Conservation (phyloP, 2,113 vertebrate species). For the Gyps fulvus region DNA sequence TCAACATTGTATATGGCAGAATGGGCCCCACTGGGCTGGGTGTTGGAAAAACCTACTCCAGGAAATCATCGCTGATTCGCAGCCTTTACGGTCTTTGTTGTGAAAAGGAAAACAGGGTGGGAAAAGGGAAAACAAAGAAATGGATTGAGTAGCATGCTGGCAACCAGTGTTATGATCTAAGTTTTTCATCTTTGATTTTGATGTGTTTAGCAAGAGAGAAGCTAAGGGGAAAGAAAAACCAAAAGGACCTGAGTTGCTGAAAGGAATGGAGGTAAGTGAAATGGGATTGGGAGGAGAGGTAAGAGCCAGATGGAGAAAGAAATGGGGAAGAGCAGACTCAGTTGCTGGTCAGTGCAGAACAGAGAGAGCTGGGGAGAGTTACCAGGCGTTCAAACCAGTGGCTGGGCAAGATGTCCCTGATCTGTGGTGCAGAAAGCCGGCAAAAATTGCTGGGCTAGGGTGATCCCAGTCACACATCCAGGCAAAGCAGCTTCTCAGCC, state of each 20-base stretch:
- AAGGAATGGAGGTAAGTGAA: background rate
- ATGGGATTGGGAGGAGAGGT: background rate
- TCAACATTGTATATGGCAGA: background rate
- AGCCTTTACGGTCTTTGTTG: background rate
- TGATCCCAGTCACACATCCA: background rate
- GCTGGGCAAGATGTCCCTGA: background rate
- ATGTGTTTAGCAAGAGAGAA: background rate
- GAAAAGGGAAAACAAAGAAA: background rate
- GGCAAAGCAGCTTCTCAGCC: background rate
- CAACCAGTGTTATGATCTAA: background rate
- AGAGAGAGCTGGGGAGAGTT: background rate
- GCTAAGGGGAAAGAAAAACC: background rate
- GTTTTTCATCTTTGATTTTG: background rate
- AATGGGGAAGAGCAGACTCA: background rate
- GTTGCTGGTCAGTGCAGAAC: background rate
- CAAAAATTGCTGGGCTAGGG: background rate
- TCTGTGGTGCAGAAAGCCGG: background rate
- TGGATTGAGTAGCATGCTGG: background rate
- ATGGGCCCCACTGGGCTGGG: background rate
- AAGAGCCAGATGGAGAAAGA: background rate
- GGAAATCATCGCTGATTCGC: background rate
- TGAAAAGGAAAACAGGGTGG: background rate
- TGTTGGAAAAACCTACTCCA: background rate
- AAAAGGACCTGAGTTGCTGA: background rate
- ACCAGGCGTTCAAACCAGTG: background rate